Base-by-base conservation (phyloP, 2,888 invertebrate species). In the Fragum whitleyi region DNA sequence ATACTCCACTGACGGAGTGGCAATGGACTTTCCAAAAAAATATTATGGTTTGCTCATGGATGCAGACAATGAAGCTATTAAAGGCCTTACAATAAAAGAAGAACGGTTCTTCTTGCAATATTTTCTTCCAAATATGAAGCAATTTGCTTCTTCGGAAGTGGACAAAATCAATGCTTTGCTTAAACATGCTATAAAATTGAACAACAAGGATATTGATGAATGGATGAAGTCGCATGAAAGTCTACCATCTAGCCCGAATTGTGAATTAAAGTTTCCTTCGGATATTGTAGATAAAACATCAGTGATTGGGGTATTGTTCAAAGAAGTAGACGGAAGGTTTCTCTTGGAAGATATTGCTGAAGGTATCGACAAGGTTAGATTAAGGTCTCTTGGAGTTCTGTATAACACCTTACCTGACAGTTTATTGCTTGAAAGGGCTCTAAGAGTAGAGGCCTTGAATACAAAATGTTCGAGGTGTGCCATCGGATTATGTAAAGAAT, bases 121-220 rank as follows among this genome's bases (percentile, higher is more conserved):
- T 36, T 80, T 88, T 39, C 68, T 87, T n/a, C 79, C 85, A 61
- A 77, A 86, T 39, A 59, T 88, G 2, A 28, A 67, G 0, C 14
- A 29, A 19, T 68, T 81, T 26, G 16, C 61, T 32, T 6, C n/a
- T 7, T 32, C 61, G 0, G 55, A 67, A 9, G 11, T 23, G 9
- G 29, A 55, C 0, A 71, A 39, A 21, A 47, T 36, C 16, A 32
- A 19, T 3, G 28, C 61, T 1, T n/a, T 83, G 7, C 21, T 80
- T 2, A 26, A 19, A 16, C 53, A 70, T 72, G 72, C 74, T 1
- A 59, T 77, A 28, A 6, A 23, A 1, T 7, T 47, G 9, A 29
- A 57, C 11, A 62, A 39, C 21, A 5, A 3, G 7, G 19, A 26
- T 0, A 68, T 78, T 28, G 36, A 71, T 23, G 19, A 59, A 2